These are phyloP conservation scores for Batillaria attramentaria DNA, from an alignment of 1,140 invertebrate species.

Conservation along the genomic window DNA sequence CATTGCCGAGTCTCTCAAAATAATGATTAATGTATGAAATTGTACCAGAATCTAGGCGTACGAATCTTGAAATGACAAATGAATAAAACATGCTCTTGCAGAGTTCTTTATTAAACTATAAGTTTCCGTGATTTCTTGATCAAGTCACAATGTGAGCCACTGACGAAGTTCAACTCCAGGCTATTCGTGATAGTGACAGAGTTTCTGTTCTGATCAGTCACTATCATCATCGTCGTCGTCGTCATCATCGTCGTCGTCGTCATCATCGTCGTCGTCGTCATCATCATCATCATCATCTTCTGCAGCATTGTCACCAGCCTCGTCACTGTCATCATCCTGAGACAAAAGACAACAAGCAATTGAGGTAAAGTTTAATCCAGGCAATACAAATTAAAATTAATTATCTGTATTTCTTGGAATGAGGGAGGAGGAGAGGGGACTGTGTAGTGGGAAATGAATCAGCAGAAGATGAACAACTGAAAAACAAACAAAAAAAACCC, in stretches of 20 bases:
- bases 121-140: too few relatives aligned
- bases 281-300: constrained; percentile 24
- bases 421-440: not conserved
- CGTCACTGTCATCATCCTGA: constrained; percentile 31
- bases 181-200: too few relatives aligned
- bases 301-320: constrained; percentile 12
- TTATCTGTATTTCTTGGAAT: constrained; percentile 31
- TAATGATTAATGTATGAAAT: too few relatives aligned
- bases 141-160: too few relatives aligned
- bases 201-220: not conserved
- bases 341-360: not conserved
- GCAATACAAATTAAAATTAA: not conserved
- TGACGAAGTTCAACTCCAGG: too few relatives aligned
- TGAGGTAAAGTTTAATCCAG: not conserved
- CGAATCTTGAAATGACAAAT: too few relatives aligned
- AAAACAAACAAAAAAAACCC: not conserved
- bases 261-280: constrained; percentile 35
- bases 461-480: not conserved
- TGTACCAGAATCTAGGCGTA: too few relatives aligned
- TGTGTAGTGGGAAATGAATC: not conserved
- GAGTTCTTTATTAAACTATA: too few relatives aligned
- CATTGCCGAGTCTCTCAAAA: too few relatives aligned
- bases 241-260: constrained; percentile 33
- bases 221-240: constrained; percentile 7
- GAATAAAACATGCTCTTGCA: too few relatives aligned